A percentile compares a stretch with the other conserved stretches of the same genome.
phyloP scores from a whole-genome alignment of 1,140 invertebrate genomes.

The Copidosoma floridanum region DNA sequence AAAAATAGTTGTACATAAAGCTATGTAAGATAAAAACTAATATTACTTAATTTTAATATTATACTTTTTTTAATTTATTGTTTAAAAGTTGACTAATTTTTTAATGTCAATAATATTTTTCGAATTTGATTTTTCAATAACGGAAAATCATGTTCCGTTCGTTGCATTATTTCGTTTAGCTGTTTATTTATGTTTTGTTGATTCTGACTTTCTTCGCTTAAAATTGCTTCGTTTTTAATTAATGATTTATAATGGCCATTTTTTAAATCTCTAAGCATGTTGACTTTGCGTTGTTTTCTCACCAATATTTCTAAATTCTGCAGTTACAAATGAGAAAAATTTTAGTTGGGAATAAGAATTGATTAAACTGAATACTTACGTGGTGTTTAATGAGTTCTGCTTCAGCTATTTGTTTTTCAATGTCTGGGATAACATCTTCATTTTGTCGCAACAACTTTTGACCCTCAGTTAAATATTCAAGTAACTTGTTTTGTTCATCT shows the following conservation, averaged over 20 bases:
- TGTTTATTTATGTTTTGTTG: slow-evolving; percentile 56
- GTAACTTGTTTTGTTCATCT: slow-evolving; percentile 30
- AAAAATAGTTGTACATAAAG: neutral
- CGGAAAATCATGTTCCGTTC: slow-evolving; percentile 61
- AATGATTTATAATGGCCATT: slow-evolving; percentile 53
- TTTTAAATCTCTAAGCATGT: slow-evolving; percentile 58
- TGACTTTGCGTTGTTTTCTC: slow-evolving; percentile 61
- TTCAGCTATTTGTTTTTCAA: slow-evolving; percentile 55
- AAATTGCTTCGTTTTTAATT: slow-evolving; percentile 50
- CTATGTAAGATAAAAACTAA: neutral
- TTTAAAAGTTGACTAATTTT: too few species aligned
- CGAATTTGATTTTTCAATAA: slow-evolving; percentile 52
- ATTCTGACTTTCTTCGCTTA: slow-evolving; percentile 55
- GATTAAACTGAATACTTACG: slow-evolving; percentile 33
- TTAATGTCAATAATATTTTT: slow-evolving; percentile 58
- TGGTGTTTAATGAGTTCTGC: slow-evolving; percentile 51
- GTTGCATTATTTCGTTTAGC: slow-evolving; percentile 58
- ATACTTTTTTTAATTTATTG: too few species aligned
- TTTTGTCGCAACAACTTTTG: slow-evolving; percentile 36
- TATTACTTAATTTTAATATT: neutral
- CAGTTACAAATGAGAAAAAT: slow-evolving; percentile 4
- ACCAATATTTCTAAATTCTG: slow-evolving; percentile 63
- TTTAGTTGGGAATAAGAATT: neutral
- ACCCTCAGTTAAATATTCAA: slow-evolving; percentile 39
- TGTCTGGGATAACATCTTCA: slow-evolving; percentile 43